Conservation (phyloP, 2,113 vertebrate species). For the Phodopus roborovskii region DNA sequence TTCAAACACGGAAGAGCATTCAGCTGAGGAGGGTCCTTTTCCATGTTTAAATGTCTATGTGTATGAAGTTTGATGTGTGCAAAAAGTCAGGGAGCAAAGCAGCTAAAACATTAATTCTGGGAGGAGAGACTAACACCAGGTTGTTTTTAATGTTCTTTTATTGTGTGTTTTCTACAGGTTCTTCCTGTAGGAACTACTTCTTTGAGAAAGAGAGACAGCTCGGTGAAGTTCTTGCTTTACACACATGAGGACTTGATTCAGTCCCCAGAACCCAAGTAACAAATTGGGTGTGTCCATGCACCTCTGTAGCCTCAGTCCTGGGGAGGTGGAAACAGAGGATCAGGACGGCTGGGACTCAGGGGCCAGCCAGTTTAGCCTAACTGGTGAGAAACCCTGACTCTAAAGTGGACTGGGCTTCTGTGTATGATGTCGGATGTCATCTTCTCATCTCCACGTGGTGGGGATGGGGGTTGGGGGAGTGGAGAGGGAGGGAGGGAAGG, state of each 20-base stretch:
- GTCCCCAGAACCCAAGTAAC: background rate
- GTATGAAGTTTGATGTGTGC: background rate
- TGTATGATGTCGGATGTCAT: background rate
- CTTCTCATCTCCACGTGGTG: background rate
- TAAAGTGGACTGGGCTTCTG: background rate
- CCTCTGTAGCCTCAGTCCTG: background rate
- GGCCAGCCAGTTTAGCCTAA: background rate
- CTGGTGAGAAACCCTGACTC: background rate
- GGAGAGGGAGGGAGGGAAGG: background rate
- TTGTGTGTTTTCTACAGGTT: background rate
- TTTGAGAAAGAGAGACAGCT: background rate
- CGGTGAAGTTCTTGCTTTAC: background rate
- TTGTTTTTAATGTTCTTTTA: background rate
- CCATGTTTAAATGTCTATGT: background rate
- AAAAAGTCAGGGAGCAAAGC: slow-evolving; percentile 11
- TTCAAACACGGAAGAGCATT: background rate
- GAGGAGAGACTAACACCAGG: background rate
- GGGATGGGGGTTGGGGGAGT: too few species aligned
- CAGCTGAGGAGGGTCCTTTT: background rate
- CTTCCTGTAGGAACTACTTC: background rate
- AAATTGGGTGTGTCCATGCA: too few species aligned
- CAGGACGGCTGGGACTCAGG: background rate
- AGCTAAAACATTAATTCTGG: slow-evolving; percentile 42
- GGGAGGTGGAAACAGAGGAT: background rate
- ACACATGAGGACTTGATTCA: background rate